phyloP scores from a whole-genome alignment of 2,113 vertebrate genomes.

The Microcebus lehilahytsara region DNA sequence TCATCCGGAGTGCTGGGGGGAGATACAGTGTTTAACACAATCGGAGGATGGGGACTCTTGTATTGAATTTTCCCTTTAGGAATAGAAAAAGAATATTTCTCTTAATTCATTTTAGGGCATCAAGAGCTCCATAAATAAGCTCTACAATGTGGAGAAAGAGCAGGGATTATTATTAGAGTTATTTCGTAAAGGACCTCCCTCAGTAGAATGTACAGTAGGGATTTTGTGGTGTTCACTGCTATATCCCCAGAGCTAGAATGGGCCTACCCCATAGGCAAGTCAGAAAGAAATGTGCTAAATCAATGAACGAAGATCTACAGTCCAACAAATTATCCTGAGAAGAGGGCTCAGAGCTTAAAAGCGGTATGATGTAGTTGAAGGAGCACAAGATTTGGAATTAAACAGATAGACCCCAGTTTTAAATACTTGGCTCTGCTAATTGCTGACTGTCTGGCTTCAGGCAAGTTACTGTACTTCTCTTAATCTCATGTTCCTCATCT shows the following conservation, averaged over 20 bases:
- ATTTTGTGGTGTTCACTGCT: neutral
- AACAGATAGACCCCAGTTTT: neutral
- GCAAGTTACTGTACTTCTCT: neutral
- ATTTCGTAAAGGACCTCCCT: neutral
- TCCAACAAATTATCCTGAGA: neutral
- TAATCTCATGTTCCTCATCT: neutral
- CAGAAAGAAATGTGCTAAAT: neutral
- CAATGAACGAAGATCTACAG: neutral
- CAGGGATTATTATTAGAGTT: neutral
- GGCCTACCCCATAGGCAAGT: neutral
- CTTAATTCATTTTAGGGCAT: neutral
- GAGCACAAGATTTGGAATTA: neutral
- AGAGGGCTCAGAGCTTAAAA: neutral
- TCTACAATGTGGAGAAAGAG: neutral
- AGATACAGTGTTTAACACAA: neutral
- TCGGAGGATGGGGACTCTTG: neutral
- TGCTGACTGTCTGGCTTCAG: neutral
- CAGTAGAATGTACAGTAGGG: neutral
- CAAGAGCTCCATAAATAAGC: neutral
- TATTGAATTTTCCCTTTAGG: neutral
- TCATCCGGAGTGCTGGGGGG: neutral
- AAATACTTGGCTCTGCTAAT: neutral
- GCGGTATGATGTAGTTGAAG: neutral
- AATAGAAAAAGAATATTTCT: slow-evolving; percentile 19
- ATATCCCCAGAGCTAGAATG: neutral